Percentiles rank a stretch among this genome's conserved stretches.
Evolutionary conservation across 2,797 vertebrate species (phyloP).

Genomic region (Brotogeris chrysoptera): DNA sequence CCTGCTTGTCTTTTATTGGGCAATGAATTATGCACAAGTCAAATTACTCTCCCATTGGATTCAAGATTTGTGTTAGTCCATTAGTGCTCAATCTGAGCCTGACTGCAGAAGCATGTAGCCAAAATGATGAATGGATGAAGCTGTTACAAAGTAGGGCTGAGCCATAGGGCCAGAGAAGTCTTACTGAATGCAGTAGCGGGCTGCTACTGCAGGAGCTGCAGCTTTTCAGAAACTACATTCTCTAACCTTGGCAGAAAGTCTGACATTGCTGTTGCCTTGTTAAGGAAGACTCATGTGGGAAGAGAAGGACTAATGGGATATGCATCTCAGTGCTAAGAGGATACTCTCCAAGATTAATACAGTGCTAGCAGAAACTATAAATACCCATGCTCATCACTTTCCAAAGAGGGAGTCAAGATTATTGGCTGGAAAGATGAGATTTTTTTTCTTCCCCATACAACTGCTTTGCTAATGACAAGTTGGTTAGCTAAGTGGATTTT

Average conservation of each 20-base stretch:
- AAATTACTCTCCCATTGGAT: conserved; percentile 20
- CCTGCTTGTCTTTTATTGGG: neutral
- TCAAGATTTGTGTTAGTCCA: neutral
- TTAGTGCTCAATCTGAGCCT: neutral
- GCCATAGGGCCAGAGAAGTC: neutral
- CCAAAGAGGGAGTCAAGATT: neutral
- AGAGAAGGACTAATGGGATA: neutral
- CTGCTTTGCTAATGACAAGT: neutral
- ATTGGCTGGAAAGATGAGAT: neutral
- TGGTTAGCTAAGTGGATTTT: neutral
- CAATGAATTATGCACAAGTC: conserved; percentile 26
- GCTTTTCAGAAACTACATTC: neutral
- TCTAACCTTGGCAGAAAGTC: neutral
- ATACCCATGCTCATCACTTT: neutral
- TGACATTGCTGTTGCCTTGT: neutral
- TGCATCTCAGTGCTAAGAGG: neutral
- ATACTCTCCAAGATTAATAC: neutral
- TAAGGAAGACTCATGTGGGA: neutral
- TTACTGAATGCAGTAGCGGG: neutral
- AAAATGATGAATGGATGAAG: neutral
- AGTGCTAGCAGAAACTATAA: neutral
- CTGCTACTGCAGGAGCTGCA: neutral
- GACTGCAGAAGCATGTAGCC: neutral
- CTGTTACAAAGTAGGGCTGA: neutral
- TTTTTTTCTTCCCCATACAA: neutral